Evolutionary conservation across 2,888 invertebrate genomes (phyloP).

Genomic region (Myopa tessellatipennis): DNA sequence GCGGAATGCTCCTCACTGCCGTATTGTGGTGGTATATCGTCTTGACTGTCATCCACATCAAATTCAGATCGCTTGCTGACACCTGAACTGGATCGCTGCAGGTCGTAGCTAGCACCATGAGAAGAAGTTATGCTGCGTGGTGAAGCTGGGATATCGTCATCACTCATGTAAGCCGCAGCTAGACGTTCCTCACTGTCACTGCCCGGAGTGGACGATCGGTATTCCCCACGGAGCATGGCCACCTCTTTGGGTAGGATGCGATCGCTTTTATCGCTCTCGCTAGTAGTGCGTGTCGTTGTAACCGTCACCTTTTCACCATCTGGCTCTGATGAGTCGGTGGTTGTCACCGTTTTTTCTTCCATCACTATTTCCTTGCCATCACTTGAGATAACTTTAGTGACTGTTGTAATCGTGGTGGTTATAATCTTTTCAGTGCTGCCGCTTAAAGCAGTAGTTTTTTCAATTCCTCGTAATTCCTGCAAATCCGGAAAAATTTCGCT

Average conservation of each 20-base stretch:
- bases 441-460: slow-evolving; percentile 60
- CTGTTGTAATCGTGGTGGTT: slow-evolving; percentile 67
- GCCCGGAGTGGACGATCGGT: slow-evolving; percentile 73
- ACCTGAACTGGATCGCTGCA: slow-evolving; percentile 66
- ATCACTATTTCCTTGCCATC: slow-evolving; percentile 67
- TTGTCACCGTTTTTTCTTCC: slow-evolving; percentile 66
- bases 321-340: slow-evolving; percentile 68
- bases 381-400: slow-evolving; percentile 65
- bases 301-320: slow-evolving; percentile 68
- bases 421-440: slow-evolving; percentile 66
- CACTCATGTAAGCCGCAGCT: slow-evolving; percentile 71
- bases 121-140: slow-evolving; percentile 78
- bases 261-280: slow-evolving; percentile 67
- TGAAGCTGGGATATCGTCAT: slow-evolving; percentile 77
- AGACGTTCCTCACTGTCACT: slow-evolving; percentile 78
- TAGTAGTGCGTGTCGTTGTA: slow-evolving; percentile 70
- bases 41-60: slow-evolving; percentile 67
- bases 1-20: slow-evolving; percentile 67
- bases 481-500: slow-evolving; percentile 64
- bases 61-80: slow-evolving; percentile 66
- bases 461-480: slow-evolving; percentile 61
- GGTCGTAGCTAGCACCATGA: slow-evolving; percentile 64
- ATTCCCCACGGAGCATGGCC: slow-evolving; percentile 71
- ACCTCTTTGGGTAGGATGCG: slow-evolving; percentile 69
- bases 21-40: slow-evolving; percentile 68